Percentiles rank a stretch among this genome's conserved stretches.
Evolutionary conservation across 1,140 invertebrate genomes (phyloP).

Genomic region (Alviniconcha marisindica): DNA sequence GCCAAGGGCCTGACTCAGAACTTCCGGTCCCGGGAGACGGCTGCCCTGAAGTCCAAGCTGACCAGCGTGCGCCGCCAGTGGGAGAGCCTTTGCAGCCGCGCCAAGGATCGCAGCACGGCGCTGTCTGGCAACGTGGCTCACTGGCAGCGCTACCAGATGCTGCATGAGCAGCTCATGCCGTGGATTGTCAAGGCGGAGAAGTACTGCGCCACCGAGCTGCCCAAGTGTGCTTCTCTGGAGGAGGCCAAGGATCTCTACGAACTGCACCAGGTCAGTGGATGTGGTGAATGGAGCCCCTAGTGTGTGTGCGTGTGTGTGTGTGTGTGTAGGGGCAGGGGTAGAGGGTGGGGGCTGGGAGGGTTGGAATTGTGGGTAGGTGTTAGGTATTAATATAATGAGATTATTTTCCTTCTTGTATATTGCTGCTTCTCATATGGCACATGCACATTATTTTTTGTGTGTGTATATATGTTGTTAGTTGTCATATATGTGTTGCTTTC

Average conservation of each 20-base stretch:
- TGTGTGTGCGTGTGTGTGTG: too few relatives aligned
- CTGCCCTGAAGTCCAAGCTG: constrained; percentile 70
- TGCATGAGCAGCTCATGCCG: constrained; percentile 87
- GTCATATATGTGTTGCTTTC: too few relatives aligned
- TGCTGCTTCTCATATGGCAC: too few relatives aligned
- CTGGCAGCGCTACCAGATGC: constrained; percentile 90
- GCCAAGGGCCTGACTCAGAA: constrained; percentile 82
- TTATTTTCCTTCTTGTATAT: too few relatives aligned
- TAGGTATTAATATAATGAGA: too few relatives aligned
- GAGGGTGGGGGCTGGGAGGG: too few relatives aligned
- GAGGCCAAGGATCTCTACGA: constrained; percentile 88
- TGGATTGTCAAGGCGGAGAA: constrained; percentile 92
- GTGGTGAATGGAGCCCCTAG: too few relatives aligned
- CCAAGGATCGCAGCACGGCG: constrained; percentile 83
- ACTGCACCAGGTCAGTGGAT: constrained; percentile 68
- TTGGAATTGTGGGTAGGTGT: too few relatives aligned
- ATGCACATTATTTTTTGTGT: too few relatives aligned
- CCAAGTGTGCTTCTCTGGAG: constrained; percentile 81
- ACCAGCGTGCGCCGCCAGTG: constrained; percentile 70
- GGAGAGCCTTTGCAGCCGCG: constrained; percentile 68
- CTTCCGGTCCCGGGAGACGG: constrained; percentile 71
- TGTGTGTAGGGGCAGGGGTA: too few relatives aligned
- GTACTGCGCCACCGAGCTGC: constrained; percentile 83
- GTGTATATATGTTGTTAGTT: too few relatives aligned
- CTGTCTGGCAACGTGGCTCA: constrained; percentile 86